Percentiles rank a stretch among this genome's conserved stretches.
Evolutionary conservation across 2,113 vertebrate genomes (phyloP).

Genomic region (Chaetodon trifascialis): DNA sequence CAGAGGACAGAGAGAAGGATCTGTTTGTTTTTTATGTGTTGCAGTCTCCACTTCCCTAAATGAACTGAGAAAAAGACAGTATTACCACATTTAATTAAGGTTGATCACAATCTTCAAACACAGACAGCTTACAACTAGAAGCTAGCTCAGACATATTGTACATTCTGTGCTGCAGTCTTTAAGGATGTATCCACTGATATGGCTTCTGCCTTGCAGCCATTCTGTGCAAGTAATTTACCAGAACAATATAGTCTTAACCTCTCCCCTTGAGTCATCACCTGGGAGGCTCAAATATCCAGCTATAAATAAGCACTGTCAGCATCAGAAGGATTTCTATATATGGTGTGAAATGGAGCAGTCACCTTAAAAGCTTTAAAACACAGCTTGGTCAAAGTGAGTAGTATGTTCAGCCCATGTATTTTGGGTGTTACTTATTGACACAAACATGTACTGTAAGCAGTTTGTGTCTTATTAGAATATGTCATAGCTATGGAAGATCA

Average conservation of each 20-base stretch:
- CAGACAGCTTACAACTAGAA: constrained; percentile 57
- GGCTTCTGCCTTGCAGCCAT: constrained; percentile 69
- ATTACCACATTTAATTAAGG: constrained; percentile 75
- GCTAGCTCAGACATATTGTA: constrained; percentile 37
- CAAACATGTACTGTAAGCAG: background rate
- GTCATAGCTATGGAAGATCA: constrained; percentile 25
- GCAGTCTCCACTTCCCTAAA: constrained; percentile 38
- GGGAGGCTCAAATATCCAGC: constrained; percentile 60
- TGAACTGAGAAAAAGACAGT: constrained; percentile 55
- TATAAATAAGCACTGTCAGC: constrained; percentile 57
- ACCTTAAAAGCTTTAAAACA: constrained; percentile 16
- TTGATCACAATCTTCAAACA: constrained; percentile 62
- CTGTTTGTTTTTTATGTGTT: background rate
- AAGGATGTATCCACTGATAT: constrained; percentile 62
- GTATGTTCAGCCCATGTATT: background rate
- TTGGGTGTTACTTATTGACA: constrained; percentile 12
- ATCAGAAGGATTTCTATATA: constrained; percentile 17
- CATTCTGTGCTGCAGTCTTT: constrained; percentile 42
- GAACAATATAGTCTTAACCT: constrained; percentile 82
- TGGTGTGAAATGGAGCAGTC: constrained; percentile 31
- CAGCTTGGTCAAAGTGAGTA: background rate
- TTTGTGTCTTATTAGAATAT: constrained; percentile 17
- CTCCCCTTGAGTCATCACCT: constrained; percentile 73
- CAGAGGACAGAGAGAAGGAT: background rate
- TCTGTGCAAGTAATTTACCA: constrained; percentile 79